A percentile compares a stretch with the other conserved stretches of the same genome.
Conservation (phyloP, 2,888 invertebrate genomes). For the Patella depressa region DNA sequence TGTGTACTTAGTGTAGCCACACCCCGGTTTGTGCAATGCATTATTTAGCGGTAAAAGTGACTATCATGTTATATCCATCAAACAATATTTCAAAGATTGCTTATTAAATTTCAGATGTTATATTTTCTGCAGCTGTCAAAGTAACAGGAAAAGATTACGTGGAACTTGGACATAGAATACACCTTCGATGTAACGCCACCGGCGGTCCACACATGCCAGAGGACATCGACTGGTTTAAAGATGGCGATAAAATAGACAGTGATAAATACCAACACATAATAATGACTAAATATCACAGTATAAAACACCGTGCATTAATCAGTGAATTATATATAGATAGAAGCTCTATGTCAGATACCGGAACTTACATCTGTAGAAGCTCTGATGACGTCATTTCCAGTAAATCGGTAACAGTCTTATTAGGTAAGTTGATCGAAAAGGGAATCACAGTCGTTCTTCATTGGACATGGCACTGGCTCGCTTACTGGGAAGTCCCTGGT, state of each 20-base stretch:
- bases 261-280: constrained; percentile 1
- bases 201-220: constrained; percentile 3
- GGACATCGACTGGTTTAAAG: constrained; percentile 4
- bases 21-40: too few relatives aligned
- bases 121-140: background rate
- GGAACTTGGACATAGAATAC: background rate
- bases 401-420: background rate
- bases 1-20: too few relatives aligned
- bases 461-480: too few relatives aligned
- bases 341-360: constrained; percentile 1
- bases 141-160: constrained; percentile 1
- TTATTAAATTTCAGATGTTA: background rate
- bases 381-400: constrained; percentile 7
- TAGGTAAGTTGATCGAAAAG: background rate
- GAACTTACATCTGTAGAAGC: background rate
- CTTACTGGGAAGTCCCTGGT: too few relatives aligned
- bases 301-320: constrained; percentile 5
- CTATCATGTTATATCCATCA: too few relatives aligned
- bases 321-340: constrained; percentile 4
- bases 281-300: constrained; percentile 5
- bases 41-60: too few relatives aligned
- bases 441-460: too few relatives aligned
- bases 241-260: constrained; percentile 1
- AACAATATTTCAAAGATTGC: too few relatives aligned
- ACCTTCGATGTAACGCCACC: background rate